Evolutionary conservation across 2,888 invertebrate genomes (phyloP).

Genomic region (Pemphredon lugubris): DNA sequence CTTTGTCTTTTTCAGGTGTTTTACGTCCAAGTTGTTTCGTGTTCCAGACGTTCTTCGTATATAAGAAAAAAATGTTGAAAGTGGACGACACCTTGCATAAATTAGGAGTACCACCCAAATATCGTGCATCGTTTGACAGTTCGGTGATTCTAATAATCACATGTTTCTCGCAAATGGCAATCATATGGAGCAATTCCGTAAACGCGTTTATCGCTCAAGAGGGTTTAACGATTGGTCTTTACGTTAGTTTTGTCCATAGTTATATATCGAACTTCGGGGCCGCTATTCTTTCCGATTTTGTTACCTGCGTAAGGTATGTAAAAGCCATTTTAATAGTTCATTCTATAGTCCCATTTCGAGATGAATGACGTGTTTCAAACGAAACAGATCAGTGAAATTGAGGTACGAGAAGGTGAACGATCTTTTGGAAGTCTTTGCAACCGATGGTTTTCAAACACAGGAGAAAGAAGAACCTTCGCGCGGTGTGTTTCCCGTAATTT

Average conservation of each 20-base stretch:
- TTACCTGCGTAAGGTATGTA: conserved; percentile 27
- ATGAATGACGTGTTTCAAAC: too few relatives aligned
- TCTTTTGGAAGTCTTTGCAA: not conserved
- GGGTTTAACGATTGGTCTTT: too few relatives aligned
- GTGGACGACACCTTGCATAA: conserved; percentile 40
- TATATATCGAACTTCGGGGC: not conserved
- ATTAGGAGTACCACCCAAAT: conserved; percentile 28
- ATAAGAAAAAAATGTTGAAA: not conserved
- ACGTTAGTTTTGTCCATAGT: too few relatives aligned
- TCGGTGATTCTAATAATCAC: too few relatives aligned
- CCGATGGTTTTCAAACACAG: not conserved
- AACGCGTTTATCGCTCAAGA: too few relatives aligned
- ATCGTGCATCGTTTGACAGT: not conserved
- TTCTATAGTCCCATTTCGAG: not conserved
- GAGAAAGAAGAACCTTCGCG: too few relatives aligned
- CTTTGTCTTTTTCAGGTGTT: too few relatives aligned
- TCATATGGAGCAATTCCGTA: too few relatives aligned
- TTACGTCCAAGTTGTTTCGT: too few relatives aligned
- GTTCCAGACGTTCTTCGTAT: conserved; percentile 2
- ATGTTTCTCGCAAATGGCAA: too few relatives aligned
- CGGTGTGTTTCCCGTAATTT: too few relatives aligned
- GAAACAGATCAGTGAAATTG: conserved; percentile 15
- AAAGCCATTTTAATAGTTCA: not conserved
- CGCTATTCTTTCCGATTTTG: conserved; percentile 16
- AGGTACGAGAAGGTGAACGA: conserved; percentile 26